Conservation (phyloP, 2,797 vertebrate species). For the Sparus aurata region DNA sequence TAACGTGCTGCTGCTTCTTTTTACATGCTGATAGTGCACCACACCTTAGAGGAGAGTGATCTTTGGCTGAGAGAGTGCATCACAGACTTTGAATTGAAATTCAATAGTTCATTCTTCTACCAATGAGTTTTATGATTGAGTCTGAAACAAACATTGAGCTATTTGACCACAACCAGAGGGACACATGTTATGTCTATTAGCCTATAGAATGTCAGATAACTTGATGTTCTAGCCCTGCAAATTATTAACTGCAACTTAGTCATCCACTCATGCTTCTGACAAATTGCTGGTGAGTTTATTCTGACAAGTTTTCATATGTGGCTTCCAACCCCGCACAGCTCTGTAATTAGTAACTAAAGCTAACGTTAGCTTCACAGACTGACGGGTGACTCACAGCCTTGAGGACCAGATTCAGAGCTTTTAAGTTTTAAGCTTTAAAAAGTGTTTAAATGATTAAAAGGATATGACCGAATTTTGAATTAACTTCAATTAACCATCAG, state of each 20-base stretch:
- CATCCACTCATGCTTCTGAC: neutral
- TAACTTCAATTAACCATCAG: neutral
- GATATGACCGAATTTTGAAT: neutral
- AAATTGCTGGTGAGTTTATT: neutral
- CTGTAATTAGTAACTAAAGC: neutral
- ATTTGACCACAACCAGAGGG: neutral
- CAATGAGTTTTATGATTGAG: neutral
- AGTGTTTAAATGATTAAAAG: neutral
- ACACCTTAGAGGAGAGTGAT: slow-evolving; percentile 16
- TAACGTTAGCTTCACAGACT: neutral
- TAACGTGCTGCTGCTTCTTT: slow-evolving; percentile 38
- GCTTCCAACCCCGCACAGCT: neutral
- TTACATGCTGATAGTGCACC: slow-evolving; percentile 12
- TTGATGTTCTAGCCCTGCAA: neutral
- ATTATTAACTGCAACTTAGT: neutral
- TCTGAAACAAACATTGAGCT: neutral
- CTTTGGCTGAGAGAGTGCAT: neutral
- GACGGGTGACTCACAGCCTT: neutral
- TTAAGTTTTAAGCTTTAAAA: neutral
- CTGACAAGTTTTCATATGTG: neutral
- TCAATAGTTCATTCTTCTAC: slow-evolving; percentile 7
- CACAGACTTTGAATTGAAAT: slow-evolving; percentile 21
- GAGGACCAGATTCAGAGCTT: neutral
- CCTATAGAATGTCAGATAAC: neutral
- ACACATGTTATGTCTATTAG: neutral